Base-by-base conservation (phyloP, 2,113 vertebrate genomes). In the Catharus minimus region DNA sequence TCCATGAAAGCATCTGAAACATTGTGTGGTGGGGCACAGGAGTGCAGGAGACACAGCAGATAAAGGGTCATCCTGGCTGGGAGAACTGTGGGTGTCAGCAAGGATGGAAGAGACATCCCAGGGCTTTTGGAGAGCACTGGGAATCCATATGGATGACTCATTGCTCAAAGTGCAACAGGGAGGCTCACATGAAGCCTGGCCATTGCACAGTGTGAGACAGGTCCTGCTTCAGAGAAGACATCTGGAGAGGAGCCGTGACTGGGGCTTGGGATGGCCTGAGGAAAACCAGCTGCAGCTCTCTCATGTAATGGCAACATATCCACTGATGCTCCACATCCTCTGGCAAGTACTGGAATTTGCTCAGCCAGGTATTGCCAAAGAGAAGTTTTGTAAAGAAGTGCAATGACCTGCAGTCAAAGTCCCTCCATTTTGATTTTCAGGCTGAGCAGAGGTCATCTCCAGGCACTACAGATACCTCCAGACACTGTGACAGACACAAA, bases 231-330 rank as follows among this genome's bases (percentile, higher is more conserved):
- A 78, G 44, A 55, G 69, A 36, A 52, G 22, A 28, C 0, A 0
- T 24, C 61, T 27, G 32, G 50, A 82, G 56, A 71, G 47, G 10
- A 76, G 15, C 38, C 15, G 71, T 1, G 0, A 5, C 10, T 60
- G 41, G n/a, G 43, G 11, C 30, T 56, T 61, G 38, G 36, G 30
- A 30, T 75, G 36, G 46, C 5, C 33, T 3, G 5, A 86, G 21
- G 15, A 66, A 87, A 85, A 49, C 10, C 18, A 38, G 23, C 28
- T 33, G 17, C 3, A 13, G 15, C 46, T 76, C 33, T 32, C 9
- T 33, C 9, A 8, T 21, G 9, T 36, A 27, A 58, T 2, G 2
- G 32, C 33, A 83, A 18, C 0, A 0, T 36, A 16, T 49, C 20
- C 33, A 33, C 53, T 3, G 3, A 24, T 36, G 30, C 15, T 60